Conservation (phyloP, 2,113 vertebrate genomes). For the Erythrolamprus reginae region DNA sequence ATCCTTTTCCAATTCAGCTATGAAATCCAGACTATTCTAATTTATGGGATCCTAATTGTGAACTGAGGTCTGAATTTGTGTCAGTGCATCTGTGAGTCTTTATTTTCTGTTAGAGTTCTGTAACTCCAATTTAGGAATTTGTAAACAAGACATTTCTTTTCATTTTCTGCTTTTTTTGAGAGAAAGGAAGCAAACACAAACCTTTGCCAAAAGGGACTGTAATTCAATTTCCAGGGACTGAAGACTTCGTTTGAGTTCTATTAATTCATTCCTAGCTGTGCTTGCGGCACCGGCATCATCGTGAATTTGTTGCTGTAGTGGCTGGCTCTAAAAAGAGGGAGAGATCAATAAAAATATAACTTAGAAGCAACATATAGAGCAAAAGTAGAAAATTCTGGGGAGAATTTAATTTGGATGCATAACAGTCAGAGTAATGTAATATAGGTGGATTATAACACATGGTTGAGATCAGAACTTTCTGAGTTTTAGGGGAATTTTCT, state of each 20-base stretch:
- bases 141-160: background rate
- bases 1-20: background rate
- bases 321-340: slow-evolving; percentile 52
- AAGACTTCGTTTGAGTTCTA: slow-evolving; percentile 58
- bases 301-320: slow-evolving; percentile 51
- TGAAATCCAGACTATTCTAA: background rate
- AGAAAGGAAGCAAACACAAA: slow-evolving; percentile 29
- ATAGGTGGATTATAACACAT: background rate
- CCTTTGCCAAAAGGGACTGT: slow-evolving; percentile 47
- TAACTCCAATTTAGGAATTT: background rate
- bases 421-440: background rate
- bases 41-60: background rate
- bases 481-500: background rate
- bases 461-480: background rate
- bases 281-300: slow-evolving; percentile 42
- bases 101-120: background rate
- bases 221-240: slow-evolving; percentile 61
- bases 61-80: background rate
- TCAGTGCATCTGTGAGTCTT: background rate
- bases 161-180: background rate
- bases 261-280: slow-evolving; percentile 50
- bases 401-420: background rate
- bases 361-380: background rate
- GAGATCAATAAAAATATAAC: background rate
- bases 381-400: background rate